Conservation (phyloP, 2,888 invertebrate species). For the Rapana venosa region DNA sequence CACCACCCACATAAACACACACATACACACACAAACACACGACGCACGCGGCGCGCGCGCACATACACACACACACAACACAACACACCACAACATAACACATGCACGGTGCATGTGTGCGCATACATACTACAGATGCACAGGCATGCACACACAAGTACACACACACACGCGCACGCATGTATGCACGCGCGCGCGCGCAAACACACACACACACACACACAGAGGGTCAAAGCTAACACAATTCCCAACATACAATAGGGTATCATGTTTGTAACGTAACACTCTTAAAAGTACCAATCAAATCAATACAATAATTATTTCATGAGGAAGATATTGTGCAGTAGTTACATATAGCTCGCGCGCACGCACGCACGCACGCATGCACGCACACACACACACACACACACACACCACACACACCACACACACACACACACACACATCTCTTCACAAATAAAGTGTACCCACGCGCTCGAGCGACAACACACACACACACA, state of each 20-base stretch:
- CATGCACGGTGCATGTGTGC: neutral
- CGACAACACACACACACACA: too few species aligned
- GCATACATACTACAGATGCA: neutral
- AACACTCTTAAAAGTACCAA: too few species aligned
- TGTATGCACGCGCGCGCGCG: neutral
- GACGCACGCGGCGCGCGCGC: neutral
- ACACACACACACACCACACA: neutral
- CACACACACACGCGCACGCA: neutral
- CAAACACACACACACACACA: neutral
- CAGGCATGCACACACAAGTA: neutral
- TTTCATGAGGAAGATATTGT: too few species aligned
- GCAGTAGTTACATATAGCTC: too few species aligned
- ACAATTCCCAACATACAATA: too few species aligned
- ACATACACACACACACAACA: neutral
- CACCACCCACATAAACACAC: too few species aligned
- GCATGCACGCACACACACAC: neutral
- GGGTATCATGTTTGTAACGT: too few species aligned
- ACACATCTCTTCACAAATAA: neutral
- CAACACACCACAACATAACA: neutral
- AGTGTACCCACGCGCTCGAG: too few species aligned
- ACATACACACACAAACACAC: neutral
- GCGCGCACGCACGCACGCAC: neutral
- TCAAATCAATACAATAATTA: too few species aligned
- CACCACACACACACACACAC: neutral
- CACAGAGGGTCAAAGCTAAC: too few species aligned